Evolutionary conservation across 1,140 invertebrate genomes (phyloP).

Genomic region (Colletes gigas): DNA sequence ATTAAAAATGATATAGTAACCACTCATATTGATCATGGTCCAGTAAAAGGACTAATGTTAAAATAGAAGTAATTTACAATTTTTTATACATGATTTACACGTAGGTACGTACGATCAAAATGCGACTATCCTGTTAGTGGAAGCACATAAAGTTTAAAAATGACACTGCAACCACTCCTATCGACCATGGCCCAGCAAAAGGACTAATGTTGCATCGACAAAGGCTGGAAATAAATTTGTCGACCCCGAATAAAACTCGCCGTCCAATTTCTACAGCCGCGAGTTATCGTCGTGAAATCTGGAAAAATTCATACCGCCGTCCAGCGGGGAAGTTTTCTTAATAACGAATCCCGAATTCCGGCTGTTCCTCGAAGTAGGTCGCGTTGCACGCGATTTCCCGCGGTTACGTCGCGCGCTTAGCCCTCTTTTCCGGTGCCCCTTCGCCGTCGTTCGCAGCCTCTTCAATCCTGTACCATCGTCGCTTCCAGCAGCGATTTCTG

Average conservation of each 20-base stretch:
- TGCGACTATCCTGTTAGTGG: too few relatives aligned
- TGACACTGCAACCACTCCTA: too few relatives aligned
- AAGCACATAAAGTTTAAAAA: too few relatives aligned
- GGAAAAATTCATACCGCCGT: slow-evolving; percentile 58
- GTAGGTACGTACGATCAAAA: too few relatives aligned
- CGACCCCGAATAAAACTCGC: slow-evolving; percentile 37
- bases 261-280: slow-evolving; percentile 27
- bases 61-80: too few relatives aligned
- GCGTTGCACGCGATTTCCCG: slow-evolving; percentile 52
- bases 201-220: too few relatives aligned
- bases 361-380: slow-evolving; percentile 63
- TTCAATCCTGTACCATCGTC: not conserved
- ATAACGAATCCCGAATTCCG: slow-evolving; percentile 63
- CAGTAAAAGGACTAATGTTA: too few relatives aligned
- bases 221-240: slow-evolving; percentile 1
- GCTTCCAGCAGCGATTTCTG: not conserved
- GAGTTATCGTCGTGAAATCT: slow-evolving; percentile 25
- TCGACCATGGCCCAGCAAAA: too few relatives aligned
- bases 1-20: too few relatives aligned
- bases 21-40: too few relatives aligned
- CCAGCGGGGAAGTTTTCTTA: slow-evolving; percentile 59
- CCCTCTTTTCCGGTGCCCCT: not conserved
- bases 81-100: too few relatives aligned
- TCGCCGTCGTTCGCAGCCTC: too few relatives aligned
- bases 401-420: slow-evolving; percentile 10